Conservation (phyloP, 2,888 invertebrate genomes). For the Tipula confusa region DNA sequence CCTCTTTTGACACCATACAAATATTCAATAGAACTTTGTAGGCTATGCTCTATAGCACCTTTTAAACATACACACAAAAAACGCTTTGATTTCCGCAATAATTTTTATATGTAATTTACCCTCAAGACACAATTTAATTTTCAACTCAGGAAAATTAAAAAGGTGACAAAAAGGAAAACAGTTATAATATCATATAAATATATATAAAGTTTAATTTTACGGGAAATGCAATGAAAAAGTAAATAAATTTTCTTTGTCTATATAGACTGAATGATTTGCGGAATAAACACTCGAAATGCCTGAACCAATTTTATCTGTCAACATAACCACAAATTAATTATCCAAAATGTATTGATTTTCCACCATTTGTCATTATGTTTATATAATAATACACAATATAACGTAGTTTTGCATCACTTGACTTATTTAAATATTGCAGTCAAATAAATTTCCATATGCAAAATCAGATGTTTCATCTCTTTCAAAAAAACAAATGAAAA, state of each 20-base stretch:
- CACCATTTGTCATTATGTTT: not conserved
- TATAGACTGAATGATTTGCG: no score
- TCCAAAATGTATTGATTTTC: not conserved
- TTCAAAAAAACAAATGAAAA: no score
- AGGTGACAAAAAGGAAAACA: not conserved
- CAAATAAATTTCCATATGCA: not conserved
- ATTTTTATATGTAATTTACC: not conserved
- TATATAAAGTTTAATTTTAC: not conserved
- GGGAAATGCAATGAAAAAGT: not conserved
- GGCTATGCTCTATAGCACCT: no score
- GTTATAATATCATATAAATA: no score
- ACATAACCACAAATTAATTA: not conserved
- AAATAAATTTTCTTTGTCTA: not conserved
- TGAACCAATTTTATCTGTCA: not conserved
- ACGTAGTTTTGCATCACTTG: not conserved
- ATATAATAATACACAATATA: not conserved
- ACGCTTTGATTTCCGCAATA: no score
- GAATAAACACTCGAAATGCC: not conserved
- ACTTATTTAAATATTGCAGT: not conserved
- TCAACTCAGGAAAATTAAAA: not conserved
- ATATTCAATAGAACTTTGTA: no score
- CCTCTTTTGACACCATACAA: no score
- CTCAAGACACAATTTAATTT: not conserved
- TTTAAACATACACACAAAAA: no score
- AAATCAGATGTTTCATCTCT: not conserved